Evolutionary conservation across 2,113 vertebrate genomes (phyloP).

Genomic region (Falcunculus frontatus): DNA sequence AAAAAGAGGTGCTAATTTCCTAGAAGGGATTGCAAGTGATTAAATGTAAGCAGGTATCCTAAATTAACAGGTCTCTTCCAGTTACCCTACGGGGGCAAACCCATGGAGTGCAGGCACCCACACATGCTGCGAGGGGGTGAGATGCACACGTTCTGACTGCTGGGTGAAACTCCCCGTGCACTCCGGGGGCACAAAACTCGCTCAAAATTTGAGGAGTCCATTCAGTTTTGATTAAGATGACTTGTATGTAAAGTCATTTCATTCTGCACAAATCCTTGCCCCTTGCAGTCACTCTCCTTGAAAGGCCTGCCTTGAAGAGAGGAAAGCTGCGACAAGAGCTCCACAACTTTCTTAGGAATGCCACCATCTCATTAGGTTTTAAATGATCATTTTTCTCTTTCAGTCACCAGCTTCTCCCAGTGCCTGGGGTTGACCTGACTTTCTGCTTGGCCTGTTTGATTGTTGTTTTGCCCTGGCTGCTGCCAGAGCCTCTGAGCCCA

Average conservation of each 20-base stretch:
- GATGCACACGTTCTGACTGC: neutral
- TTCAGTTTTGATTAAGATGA: neutral
- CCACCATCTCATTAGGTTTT: neutral
- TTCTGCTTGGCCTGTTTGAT: neutral
- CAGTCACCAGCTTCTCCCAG: neutral
- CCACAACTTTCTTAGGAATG: neutral
- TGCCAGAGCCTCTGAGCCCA: neutral
- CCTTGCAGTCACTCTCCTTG: neutral
- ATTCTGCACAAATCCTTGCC: neutral
- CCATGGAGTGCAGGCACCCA: rapidly evolving
- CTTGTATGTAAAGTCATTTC: neutral
- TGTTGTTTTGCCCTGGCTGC: neutral
- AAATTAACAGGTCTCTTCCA: neutral
- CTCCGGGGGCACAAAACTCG: rapidly evolving
- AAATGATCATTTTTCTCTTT: neutral
- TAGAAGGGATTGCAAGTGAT: neutral
- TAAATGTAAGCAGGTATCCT: neutral
- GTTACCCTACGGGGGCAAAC: neutral
- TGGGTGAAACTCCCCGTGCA: neutral
- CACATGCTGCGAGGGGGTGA: rapidly evolving
- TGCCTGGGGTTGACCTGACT: neutral
- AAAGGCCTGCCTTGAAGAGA: neutral
- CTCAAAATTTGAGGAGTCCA: rapidly evolving
- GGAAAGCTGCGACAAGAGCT: neutral
- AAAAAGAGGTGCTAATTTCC: neutral